Evolutionary conservation across 2,113 vertebrate genomes (phyloP).

Genomic region (Cygnus atratus): DNA sequence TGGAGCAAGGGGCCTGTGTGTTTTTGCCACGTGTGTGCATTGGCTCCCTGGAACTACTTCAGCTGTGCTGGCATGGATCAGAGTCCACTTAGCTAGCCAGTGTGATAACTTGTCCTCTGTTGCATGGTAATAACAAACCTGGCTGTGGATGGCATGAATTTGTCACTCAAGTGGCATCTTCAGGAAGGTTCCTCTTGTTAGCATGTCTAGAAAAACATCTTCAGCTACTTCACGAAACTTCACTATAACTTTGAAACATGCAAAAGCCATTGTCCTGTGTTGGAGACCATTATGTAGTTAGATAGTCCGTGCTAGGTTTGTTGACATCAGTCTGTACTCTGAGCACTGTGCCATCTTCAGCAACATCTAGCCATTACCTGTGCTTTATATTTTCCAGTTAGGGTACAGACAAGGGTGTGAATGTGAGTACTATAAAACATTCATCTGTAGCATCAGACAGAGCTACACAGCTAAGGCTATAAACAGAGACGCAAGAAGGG

Average conservation of each 20-base stretch:
- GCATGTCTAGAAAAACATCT: neutral
- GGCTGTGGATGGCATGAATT: neutral
- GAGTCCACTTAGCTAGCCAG: neutral
- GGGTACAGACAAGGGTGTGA: accelerated
- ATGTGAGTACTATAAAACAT: neutral
- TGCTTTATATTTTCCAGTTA: neutral
- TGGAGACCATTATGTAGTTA: neutral
- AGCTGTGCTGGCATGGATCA: neutral
- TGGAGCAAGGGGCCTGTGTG: neutral
- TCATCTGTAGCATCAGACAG: neutral
- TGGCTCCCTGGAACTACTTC: neutral
- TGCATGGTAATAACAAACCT: neutral
- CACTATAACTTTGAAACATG: neutral
- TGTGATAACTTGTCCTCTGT: neutral
- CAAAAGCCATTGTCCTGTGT: neutral
- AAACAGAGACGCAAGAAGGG: neutral
- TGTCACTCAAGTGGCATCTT: neutral
- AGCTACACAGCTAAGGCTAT: neutral
- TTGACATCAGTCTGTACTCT: neutral
- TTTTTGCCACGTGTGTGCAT: neutral
- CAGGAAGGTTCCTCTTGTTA: neutral
- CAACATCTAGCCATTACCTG: neutral
- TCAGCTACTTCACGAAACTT: neutral
- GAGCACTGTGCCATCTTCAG: neutral
- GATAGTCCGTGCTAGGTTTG: neutral